Percentiles rank a stretch among this genome's conserved stretches.
phyloP scores from a whole-genome alignment of 2,888 invertebrate genomes.

The Caradrina clavipalpis region DNA sequence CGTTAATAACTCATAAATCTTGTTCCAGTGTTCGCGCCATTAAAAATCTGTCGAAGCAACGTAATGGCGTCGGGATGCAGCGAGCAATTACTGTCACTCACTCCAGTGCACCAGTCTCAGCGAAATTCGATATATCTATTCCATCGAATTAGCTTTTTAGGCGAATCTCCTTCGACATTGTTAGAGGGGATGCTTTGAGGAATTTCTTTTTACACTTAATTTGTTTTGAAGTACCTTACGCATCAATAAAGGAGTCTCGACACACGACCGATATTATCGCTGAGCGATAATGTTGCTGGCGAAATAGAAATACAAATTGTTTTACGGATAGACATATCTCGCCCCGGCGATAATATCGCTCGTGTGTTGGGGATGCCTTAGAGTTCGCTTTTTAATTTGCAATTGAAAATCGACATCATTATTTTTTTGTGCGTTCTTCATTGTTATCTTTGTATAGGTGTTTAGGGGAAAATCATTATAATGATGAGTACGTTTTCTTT shows the following conservation, averaged over 20 bases:
- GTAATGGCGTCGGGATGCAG: conserved; percentile 65
- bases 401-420: conserved; percentile 48
- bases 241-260: conserved; percentile 28
- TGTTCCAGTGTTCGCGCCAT: conserved; percentile 67
- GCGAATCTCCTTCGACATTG: conserved; percentile 37
- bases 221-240: conserved; percentile 33
- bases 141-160: conserved; percentile 59
- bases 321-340: too few species aligned
- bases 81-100: conserved; percentile 81
- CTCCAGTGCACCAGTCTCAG: conserved; percentile 53
- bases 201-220: conserved; percentile 45
- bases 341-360: too few species aligned
- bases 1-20: conserved; percentile 70
- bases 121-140: conserved; percentile 64
- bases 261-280: too few species aligned
- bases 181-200: conserved; percentile 24
- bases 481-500: conserved; percentile 27
- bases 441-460: conserved; percentile 21
- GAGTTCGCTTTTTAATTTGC: conserved; percentile 49
- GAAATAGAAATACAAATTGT: too few species aligned
- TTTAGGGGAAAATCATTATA: conserved; percentile 36
- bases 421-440: conserved; percentile 32
- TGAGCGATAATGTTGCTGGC: too few species aligned
- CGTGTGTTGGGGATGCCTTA: too few species aligned
- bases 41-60: conserved; percentile 70